Evolutionary conservation across 1,140 invertebrate genomes (phyloP).

Genomic region (Prorops nasuta): DNA sequence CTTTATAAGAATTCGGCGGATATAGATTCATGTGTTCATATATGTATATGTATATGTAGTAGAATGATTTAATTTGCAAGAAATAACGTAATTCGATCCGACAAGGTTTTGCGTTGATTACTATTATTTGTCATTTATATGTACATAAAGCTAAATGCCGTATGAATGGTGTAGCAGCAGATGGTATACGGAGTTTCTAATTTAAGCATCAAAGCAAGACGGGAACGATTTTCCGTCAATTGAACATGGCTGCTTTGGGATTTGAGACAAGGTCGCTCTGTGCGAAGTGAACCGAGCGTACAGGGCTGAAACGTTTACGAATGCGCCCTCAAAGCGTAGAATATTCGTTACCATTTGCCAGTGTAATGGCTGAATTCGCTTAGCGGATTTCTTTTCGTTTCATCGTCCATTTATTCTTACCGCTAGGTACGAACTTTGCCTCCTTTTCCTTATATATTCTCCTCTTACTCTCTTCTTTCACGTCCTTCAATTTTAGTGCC

Average conservation of each 20-base stretch:
- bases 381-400: conserved; percentile 6
- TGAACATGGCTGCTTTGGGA: conserved; percentile 34
- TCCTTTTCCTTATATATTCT: neutral
- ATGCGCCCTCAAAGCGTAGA: conserved; percentile 31
- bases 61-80: too few relatives aligned
- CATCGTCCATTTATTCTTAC: too few relatives aligned
- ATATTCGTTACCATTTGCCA: conserved; percentile 37
- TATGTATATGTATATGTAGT: too few relatives aligned
- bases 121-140: neutral
- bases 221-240: conserved; percentile 41
- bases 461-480: neutral
- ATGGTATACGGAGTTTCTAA: conserved; percentile 36
- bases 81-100: too few relatives aligned
- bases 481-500: neutral
- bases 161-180: too few relatives aligned
- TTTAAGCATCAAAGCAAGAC: conserved; percentile 51
- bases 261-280: conserved; percentile 26
- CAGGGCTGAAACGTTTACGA: conserved; percentile 1
- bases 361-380: conserved; percentile 39
- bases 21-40: too few relatives aligned
- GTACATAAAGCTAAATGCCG: too few relatives aligned
- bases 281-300: conserved; percentile 33
- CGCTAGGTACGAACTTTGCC: too few relatives aligned
- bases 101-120: neutral
- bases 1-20: too few relatives aligned